Base-by-base conservation (phyloP, 1,140 invertebrate genomes). In the Pomacea maculata region DNA sequence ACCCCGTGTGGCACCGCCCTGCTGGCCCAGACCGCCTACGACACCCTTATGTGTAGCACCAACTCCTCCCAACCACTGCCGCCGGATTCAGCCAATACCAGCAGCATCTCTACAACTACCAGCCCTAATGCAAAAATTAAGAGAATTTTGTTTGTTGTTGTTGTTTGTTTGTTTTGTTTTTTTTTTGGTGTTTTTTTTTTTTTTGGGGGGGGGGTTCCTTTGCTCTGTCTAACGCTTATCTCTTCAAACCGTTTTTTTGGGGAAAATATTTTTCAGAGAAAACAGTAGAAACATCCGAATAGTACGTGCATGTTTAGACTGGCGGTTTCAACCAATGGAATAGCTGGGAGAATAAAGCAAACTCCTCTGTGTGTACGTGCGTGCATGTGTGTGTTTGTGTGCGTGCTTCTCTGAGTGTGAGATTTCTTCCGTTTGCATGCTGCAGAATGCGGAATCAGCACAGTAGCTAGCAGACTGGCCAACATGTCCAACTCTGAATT, bases 381-480 rank as follows among this genome's bases (percentile, higher is more conserved):
- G 64, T 7, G 64, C 7, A n/a, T 65, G 64, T 65, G 64, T 65
- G 64, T 65, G 64, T 65, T 3, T 65, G 64, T 65, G n/a, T n/a
- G 64, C 7, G 2, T 65, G 64, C 64, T 19, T n/a, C 64, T 67
- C 64, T 67, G 64, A 4, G 21, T 25, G 67, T 70, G 67, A 12
- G 11, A 21, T 25, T 70, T 25, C 64, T 25, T 25, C 11, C 12
- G 34, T 11, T 5, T 6, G 2, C 10, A 12, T 70, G n/a, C 34
- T 52, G 12, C 73, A 75, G 73, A 12, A 0, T 75, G 73, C 54
- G 73, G 73, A 17, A 55, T n/a, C 52, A 75, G 73, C 73, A 75
- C 29, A 19, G 17, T n/a, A 12, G 15, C 52, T 0, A n/a, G n/a
- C 45, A 45, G 73, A 17, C 55, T 75, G 45, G 17, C 15, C 17